Evolutionary conservation across 2,113 vertebrate genomes (phyloP), one percentile per base, ranked within the genome.

Genomic region (Piprites chloris): DNA sequence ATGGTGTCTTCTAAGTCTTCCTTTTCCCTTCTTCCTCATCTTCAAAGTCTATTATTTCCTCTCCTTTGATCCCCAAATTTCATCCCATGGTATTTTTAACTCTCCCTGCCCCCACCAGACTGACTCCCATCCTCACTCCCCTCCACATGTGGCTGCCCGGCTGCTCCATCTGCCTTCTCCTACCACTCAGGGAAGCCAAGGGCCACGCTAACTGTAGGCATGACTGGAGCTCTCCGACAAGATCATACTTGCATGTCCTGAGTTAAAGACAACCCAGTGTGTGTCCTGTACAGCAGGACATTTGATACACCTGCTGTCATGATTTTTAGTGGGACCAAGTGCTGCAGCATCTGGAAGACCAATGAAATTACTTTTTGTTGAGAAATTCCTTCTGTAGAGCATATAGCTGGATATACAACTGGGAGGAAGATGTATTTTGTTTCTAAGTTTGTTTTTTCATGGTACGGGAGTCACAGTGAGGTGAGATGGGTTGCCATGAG

Each of bases 31-130:
- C 85, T 82, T 86, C 73, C 10, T 53, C 46, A 47, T 96, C 90
- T 95, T 95, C 96, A 90, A 96, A 96, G 93, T 95, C 84, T 53
- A 77, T 81, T 92, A 88, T 86, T 97, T 97, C 96, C 93, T 95
- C 69, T 92, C 56, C 95, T 96, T 95, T 95, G 95, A 96, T 96
- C 82, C 72, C 52, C 74, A 93, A 93, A 83, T 77, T 95, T 91
- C 66, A 90, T 80, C 53, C 69, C 66, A 49, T 15, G 58, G 65
- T 94, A 90, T 95, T 95, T 95, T 96, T 95, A 95, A 79, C 93
- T 92, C 87, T 96, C 68, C 82, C 92, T 95, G 56, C 83, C 74
- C 52, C 66, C 69, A 76, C 18, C 74, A 94, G 83, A 16, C 81
- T 42, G 81, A 39, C 15, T 95, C 62, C 68, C 83, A 65, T 50